phyloP scores from a whole-genome alignment of 2,888 invertebrate species.

The Eledona agricola region DNA sequence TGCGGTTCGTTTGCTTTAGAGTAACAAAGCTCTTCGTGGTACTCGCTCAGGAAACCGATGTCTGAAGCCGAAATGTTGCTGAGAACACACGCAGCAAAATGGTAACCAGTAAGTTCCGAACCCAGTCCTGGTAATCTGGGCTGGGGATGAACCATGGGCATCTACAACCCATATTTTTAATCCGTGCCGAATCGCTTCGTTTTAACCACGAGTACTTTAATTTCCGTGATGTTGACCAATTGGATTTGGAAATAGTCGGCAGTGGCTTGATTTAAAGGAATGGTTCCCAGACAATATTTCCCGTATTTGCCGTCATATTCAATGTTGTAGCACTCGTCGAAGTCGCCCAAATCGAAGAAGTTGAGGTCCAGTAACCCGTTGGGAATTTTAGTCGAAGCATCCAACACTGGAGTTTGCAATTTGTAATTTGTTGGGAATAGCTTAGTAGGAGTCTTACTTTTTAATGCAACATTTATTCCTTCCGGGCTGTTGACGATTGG shows the following conservation, averaged over 20 bases:
- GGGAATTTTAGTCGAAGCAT: conserved; percentile 19
- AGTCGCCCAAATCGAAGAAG: conserved; percentile 31
- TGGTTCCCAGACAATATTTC: conserved; percentile 30
- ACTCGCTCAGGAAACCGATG: not conserved
- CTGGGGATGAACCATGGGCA: not conserved
- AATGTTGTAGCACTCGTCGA: conserved; percentile 26
- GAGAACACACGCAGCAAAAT: conserved; percentile 6
- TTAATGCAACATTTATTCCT: no score
- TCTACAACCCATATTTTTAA: no score
- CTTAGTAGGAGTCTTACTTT: no score
- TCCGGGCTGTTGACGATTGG: no score
- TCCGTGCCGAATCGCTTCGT: no score
- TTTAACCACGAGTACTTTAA: no score
- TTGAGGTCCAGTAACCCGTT: conserved; percentile 19
- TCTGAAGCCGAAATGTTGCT: not conserved
- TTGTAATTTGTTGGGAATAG: no score
- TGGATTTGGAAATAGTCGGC: no score
- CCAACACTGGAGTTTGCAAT: no score
- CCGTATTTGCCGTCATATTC: conserved; percentile 2
- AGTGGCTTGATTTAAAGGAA: no score
- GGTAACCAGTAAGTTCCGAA: not conserved
- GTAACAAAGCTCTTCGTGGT: conserved; percentile 15
- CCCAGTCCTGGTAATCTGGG: conserved; percentile 1
- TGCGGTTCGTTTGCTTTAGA: conserved; percentile 6
- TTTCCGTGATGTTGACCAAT: no score